These are phyloP conservation scores for Auanema freiburgensis DNA, from an alignment of 2,888 invertebrate species.

Conservation along the genomic window DNA sequence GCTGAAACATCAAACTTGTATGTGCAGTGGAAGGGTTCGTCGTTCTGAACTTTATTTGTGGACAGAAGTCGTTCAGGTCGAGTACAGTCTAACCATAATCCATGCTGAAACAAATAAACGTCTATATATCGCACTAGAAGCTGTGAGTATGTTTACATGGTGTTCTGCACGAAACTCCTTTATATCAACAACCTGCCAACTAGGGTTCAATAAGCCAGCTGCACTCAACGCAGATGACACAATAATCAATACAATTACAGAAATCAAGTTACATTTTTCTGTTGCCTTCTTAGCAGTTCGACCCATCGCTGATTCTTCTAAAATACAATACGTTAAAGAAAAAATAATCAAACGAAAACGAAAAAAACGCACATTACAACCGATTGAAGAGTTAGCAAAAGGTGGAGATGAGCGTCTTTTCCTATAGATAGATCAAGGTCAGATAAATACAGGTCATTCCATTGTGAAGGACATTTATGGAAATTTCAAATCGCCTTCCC, in stretches of 20 bases:
- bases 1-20: conserved; percentile 61
- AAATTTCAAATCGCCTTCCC: too few species aligned
- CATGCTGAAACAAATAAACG: conserved; percentile 50
- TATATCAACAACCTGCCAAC: conserved; percentile 63
- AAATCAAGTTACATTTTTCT: conserved; percentile 16
- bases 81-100: conserved; percentile 62
- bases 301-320: conserved; percentile 29
- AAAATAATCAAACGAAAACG: background rate
- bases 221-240: conserved; percentile 54
- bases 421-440: too few species aligned
- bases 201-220: conserved; percentile 57
- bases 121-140: background rate
- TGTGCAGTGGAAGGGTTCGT: conserved; percentile 59
- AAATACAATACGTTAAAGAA: conserved; percentile 8
- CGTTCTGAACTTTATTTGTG: conserved; percentile 34
- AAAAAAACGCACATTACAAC: conserved; percentile 2
- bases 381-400: background rate
- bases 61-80: conserved; percentile 43
- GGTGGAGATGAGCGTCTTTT: too few species aligned
- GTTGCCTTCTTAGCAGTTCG: conserved; percentile 27
- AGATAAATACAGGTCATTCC: too few species aligned
- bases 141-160: conserved; percentile 33
- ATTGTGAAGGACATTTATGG: too few species aligned
- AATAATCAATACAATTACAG: conserved; percentile 46
- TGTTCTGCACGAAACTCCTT: conserved; percentile 61